Evolutionary conservation across 2,113 vertebrate species (phyloP), one percentile per base, ranked within the genome.

Genomic region (Chaetops frenatus): DNA sequence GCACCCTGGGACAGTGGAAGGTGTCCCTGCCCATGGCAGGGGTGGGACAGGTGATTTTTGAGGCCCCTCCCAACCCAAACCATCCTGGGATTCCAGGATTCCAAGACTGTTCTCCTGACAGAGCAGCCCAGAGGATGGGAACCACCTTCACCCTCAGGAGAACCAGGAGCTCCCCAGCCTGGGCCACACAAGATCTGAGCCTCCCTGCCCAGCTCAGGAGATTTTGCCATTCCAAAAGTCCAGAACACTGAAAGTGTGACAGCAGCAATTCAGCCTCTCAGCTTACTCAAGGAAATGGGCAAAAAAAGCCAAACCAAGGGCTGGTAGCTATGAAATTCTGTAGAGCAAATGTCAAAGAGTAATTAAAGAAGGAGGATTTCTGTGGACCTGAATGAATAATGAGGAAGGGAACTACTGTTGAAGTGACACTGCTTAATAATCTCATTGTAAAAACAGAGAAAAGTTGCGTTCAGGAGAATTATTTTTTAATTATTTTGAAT

Each of bases 401-500:
- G 77, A 92, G 81, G 53, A 53, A 73, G 29, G 61, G 27, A 91
- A 76, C 80, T 38, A 14, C 86, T 65, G 81, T 27, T 74, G 73
- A 76, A 95, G 73, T 69, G 94, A 95, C 78, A 54, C 78, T 48
- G 81, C 83, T 91, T 95, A 91, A 95, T 94, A 85, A 89, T 87
- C 84, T 95, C 93, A 81, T 92, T 94, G 84, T 69, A 20, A 81
- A 89, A 95, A 85, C n/a, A 53, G 93, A 94, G 69, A 85, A 85
- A 92, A 94, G 86, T 91, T 89, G 42, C 23, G 56, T 96, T 78
- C 86, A 35, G 65, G 60, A 81, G 36, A 95, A 91, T 94, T 89
- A 88, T 93, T 96, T 96, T 88, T 96, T 69, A 95, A 94, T 93
- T 95, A 95, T 95, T 92, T 95, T 47, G 69, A 95, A 94, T 79